Evolutionary conservation across 2,113 vertebrate genomes (phyloP), one percentile per base, ranked within the genome.

Genomic region (Sebastes fasciatus): DNA sequence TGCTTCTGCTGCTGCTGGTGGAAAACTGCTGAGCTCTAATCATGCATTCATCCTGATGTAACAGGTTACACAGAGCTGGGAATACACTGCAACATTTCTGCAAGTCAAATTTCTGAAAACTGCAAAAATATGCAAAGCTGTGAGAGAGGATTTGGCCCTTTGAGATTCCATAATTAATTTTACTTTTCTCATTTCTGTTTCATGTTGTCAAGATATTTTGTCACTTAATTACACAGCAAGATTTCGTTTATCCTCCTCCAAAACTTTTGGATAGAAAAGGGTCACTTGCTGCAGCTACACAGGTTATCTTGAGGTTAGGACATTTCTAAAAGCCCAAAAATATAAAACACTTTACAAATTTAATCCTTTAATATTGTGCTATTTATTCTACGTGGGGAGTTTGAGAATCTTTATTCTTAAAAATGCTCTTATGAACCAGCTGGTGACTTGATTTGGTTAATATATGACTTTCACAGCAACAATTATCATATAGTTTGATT

Each of bases 71-170:
- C 76, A 74, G 76, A 78, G 83, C 87, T 71, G 66, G 88, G 85
- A 90, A 89, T 85, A 83, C 49, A 45, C 74, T 66, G 86, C 72
- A 84, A 75, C 77, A 82, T 84, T 87, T 90, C 80, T 90, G 86
- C 87, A 90, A 92, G 88, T 91, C 85, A 93, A 86, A 92, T 91
- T 79, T 78, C 21, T 62, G 60, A 72, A 89, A 88, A 66, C 52
- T 82, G 61, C 83, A 86, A 89, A 90, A 90, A 85, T 91, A 92
- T 89, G 85, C 78, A 86, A 88, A 89, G 81, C 54, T 73, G 46
- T 6, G 46, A 21, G 77, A 61, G 57, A 86, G 49, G 71, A 57
- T 81, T 65, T 79, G 58, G 46, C 21, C 90, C 89, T 82, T 75
- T 80, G 91, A 90, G 92, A 84, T 58, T 65, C 23, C 60, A 11